Evolutionary conservation across 1,140 invertebrate species (phyloP), one percentile per base, ranked within the genome.

Genomic region (Mactra quadrangularis): DNA sequence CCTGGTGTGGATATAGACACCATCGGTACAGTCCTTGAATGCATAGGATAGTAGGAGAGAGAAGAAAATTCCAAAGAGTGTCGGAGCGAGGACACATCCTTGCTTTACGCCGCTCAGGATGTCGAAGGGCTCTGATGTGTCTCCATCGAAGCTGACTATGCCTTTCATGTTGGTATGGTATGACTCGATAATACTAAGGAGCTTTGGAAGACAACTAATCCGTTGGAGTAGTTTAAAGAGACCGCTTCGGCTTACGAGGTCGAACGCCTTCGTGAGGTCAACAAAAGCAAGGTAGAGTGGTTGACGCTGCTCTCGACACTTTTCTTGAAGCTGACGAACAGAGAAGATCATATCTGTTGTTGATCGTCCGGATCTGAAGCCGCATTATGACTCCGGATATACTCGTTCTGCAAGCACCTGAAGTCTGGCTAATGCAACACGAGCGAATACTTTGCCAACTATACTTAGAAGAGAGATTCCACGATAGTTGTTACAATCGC

Each of bases 281-380:
- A 71, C 33, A 33, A 71, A 81, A 33, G 77, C 77, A 1, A 81
- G 55, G 45, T 52, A 78, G 19, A 81, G 31, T 13, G 55, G 66
- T 22, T 72, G 31, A 11, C 41, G 50, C 31, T 81, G 62, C 38
- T 66, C 62, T 52, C 66, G 53, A 38, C 50, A 72, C 17, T 68
- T 66, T 50, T n/a, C n/a, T n/a, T n/a, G n/a, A n/a, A n/a, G n/a
- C n/a, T n/a, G n/a, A n/a, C 64, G 41, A 4, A 59, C 27, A 27
- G 64, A 81, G 53, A 81, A 71, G 15, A 81, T 59, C 66, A 71
- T 70, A 33, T 81, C 66, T 9, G 57, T 60, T 38, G 64, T 81
- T 11, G 50, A 81, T 55, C 62, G 22, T 17, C 33, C 50, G 9
- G 70, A 53, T 31, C 45, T 27, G 62, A 11, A 72, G 13, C 47